phyloP scores from a whole-genome alignment of 2,888 invertebrate genomes.

The Andrena flavipes region DNA sequence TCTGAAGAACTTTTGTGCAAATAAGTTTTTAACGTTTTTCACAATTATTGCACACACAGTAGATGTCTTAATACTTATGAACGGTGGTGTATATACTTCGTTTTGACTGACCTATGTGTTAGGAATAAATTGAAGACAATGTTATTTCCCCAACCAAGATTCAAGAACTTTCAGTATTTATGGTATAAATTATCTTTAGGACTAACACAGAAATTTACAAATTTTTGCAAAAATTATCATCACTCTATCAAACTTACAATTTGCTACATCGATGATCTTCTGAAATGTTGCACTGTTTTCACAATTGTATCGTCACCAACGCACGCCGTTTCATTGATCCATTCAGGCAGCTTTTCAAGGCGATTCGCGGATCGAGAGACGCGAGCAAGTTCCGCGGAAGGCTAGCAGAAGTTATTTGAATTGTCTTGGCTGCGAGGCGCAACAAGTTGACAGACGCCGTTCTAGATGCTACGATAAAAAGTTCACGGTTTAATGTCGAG shows the following conservation, averaged over 20 bases:
- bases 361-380: conserved; percentile 34
- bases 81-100: too few species aligned
- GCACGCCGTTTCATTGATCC: conserved; percentile 6
- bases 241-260: neutral
- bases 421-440: conserved; percentile 51
- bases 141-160: neutral
- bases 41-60: too few species aligned
- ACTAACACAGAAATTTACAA: too few species aligned
- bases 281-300: neutral
- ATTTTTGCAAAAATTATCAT: too few species aligned
- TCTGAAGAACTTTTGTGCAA: too few species aligned
- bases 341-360: conserved; percentile 26
- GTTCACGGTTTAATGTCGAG: conserved; percentile 55
- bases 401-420: conserved; percentile 43
- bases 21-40: too few species aligned
- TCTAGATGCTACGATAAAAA: conserved; percentile 53
- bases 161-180: neutral
- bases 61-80: too few species aligned
- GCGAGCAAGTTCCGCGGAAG: conserved; percentile 33
- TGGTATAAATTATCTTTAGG: neutral
- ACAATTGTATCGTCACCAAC: neutral
- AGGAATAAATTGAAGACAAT: neutral
- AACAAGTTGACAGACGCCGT: conserved; percentile 59
- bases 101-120: too few species aligned
- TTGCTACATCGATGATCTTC: neutral